Evolutionary conservation across 2,797 vertebrate species (phyloP).

Genomic region (Rhabdophis nuchalis): DNA sequence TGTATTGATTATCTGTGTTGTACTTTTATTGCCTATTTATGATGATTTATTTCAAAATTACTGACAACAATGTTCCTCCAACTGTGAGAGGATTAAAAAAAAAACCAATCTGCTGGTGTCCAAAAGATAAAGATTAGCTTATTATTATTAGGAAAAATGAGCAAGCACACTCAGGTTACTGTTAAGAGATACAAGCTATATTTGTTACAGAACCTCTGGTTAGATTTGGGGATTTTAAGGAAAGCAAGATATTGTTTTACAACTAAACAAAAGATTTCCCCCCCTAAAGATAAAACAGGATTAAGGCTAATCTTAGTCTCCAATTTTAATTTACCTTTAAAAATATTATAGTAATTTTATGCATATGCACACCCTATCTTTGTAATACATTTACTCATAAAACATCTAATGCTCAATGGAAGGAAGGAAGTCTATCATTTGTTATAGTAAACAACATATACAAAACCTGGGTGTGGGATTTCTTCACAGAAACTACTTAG

Average conservation of each 20-base stretch:
- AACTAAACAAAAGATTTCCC: neutral
- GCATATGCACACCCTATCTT: neutral
- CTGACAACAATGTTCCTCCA: neutral
- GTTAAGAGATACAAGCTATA: neutral
- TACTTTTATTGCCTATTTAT: neutral
- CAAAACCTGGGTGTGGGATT: conserved; percentile 58
- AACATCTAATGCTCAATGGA: conserved; percentile 39
- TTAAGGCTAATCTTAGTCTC: conserved; percentile 26
- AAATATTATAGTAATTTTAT: neutral
- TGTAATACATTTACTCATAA: conserved; percentile 39
- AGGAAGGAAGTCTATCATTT: conserved; percentile 63
- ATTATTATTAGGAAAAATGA: neutral
- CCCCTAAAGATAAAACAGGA: neutral
- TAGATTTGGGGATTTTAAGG: neutral
- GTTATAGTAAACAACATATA: conserved; percentile 42
- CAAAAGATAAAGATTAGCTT: neutral
- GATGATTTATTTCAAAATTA: neutral
- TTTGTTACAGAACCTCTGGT: neutral
- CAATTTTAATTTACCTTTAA: neutral
- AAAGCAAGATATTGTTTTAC: neutral
- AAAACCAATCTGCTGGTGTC: neutral
- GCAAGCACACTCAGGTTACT: neutral
- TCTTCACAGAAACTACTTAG: conserved; percentile 55
- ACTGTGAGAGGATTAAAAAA: neutral
- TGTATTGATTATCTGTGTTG: neutral